Evolutionary conservation across 2,113 vertebrate genomes (phyloP).

Genomic region (Lepus americanus): DNA sequence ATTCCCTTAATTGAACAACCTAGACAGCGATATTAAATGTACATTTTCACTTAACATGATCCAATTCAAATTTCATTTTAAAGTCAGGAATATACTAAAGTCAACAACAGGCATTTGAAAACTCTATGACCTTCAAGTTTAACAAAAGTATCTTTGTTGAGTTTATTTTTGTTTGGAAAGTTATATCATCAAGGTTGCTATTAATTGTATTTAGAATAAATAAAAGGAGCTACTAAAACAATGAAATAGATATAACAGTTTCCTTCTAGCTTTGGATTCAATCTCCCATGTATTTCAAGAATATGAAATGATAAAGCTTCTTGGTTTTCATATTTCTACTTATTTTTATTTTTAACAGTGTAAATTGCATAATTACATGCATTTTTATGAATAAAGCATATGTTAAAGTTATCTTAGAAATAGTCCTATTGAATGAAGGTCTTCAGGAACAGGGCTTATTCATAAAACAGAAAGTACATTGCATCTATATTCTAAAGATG

Average conservation of each 20-base stretch:
- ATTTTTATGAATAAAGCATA: not conserved
- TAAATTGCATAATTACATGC: not conserved
- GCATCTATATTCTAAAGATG: not conserved
- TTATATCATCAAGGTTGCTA: slow-evolving; percentile 29
- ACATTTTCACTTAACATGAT: slow-evolving; percentile 67
- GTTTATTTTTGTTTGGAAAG: slow-evolving; percentile 56
- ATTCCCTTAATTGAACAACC: slow-evolving; percentile 87
- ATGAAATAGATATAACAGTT: not conserved
- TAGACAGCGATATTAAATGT: slow-evolving; percentile 80
- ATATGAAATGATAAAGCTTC: not conserved
- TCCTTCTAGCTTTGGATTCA: slow-evolving; percentile 2
- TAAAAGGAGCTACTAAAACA: not conserved
- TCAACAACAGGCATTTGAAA: slow-evolving; percentile 47
- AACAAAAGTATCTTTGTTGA: slow-evolving; percentile 16
- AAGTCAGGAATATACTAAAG: slow-evolving; percentile 47
- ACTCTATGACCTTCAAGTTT: slow-evolving; percentile 7
- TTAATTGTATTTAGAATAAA: slow-evolving; percentile 41
- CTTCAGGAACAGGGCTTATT: slow-evolving; percentile 16
- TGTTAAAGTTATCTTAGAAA: slow-evolving; percentile 9
- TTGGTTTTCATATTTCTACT: not conserved
- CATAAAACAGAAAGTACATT: not conserved
- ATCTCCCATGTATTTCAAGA: not conserved
- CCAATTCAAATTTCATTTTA: slow-evolving; percentile 60
- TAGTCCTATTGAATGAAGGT: not conserved
- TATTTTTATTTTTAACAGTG: slow-evolving; percentile 2